These are phyloP conservation scores for Congeria kusceri DNA, from an alignment of 2,888 invertebrate genomes.

Conservation along the genomic window DNA sequence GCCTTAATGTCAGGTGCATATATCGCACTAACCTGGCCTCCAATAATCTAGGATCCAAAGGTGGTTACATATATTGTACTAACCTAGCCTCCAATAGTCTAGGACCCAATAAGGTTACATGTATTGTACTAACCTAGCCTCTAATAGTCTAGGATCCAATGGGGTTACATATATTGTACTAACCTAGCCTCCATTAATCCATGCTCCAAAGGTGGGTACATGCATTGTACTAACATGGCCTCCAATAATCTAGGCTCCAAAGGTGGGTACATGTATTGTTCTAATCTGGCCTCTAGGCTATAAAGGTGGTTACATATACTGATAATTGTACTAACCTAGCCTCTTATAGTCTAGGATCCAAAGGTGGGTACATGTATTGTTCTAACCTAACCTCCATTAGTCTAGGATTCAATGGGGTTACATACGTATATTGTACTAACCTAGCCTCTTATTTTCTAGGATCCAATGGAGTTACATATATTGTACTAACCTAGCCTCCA, in stretches of 20 bases:
- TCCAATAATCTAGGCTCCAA: constrained; percentile 90
- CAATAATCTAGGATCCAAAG: too few relatives aligned
- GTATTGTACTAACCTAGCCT: constrained; percentile 88
- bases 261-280: constrained; percentile 90
- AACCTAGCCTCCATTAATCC: too few relatives aligned
- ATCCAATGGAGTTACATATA: constrained; percentile 91
- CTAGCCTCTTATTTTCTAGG: constrained; percentile 89
- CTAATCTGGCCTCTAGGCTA: too few relatives aligned
- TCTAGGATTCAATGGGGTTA: constrained; percentile 90
- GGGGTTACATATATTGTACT: too few relatives aligned
- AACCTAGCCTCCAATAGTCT: constrained; percentile 89
- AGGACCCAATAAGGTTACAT: constrained; percentile 91
- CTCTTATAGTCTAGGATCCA: constrained; percentile 90
- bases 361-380: constrained; percentile 87
- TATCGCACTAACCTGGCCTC: too few relatives aligned
- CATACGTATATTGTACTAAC: too few relatives aligned
- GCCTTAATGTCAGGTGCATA: too few relatives aligned
- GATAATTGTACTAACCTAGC: constrained; percentile 86
- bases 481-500: too few relatives aligned
- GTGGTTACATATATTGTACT: too few relatives aligned
- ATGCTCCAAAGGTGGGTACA: too few relatives aligned
- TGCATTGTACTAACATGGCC: constrained; percentile 88
- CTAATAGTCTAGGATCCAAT: too few relatives aligned
- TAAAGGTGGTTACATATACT: too few relatives aligned
- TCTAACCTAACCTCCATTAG: constrained; percentile 88